phyloP scores from a whole-genome alignment of 2,797 vertebrate species.

The Cynopterus sphinx region DNA sequence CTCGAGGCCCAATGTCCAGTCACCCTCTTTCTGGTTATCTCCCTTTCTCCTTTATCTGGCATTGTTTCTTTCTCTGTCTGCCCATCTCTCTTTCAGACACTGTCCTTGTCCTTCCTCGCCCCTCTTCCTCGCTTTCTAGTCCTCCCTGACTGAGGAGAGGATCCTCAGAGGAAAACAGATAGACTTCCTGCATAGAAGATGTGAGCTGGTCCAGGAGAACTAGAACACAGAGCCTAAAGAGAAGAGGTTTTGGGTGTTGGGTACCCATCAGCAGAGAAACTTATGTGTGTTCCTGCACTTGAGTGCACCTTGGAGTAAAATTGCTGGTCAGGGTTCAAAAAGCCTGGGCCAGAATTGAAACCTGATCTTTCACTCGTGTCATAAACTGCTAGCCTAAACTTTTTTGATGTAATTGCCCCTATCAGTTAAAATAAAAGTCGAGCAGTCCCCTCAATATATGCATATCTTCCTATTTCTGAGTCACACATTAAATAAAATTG shows the following conservation, averaged over 20 bases:
- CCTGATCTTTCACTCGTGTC: background rate
- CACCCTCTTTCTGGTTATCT: background rate
- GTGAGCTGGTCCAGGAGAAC: background rate
- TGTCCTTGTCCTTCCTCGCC: slow-evolving; percentile 55
- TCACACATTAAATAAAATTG: background rate
- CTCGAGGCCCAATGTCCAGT: slow-evolving; percentile 51
- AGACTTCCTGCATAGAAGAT: background rate
- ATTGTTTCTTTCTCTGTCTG: slow-evolving; percentile 64
- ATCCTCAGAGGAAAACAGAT: background rate
- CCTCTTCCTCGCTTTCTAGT: slow-evolving; percentile 1
- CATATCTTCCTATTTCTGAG: background rate
- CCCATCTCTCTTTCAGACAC: background rate
- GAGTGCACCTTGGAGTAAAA: background rate
- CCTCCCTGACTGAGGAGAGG: background rate
- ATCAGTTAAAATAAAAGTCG: background rate
- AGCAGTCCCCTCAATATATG: background rate
- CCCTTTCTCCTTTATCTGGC: slow-evolving; percentile 25
- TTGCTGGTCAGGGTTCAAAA: background rate
- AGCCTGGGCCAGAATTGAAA: background rate
- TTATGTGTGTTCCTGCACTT: background rate
- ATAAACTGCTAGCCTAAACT: background rate
- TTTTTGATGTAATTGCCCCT: background rate
- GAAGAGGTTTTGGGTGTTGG: background rate
- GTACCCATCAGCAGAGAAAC: background rate
- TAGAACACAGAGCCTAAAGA: background rate